Base-by-base conservation (phyloP, 2,797 vertebrate species). In the Arremon brunneinucha region DNA sequence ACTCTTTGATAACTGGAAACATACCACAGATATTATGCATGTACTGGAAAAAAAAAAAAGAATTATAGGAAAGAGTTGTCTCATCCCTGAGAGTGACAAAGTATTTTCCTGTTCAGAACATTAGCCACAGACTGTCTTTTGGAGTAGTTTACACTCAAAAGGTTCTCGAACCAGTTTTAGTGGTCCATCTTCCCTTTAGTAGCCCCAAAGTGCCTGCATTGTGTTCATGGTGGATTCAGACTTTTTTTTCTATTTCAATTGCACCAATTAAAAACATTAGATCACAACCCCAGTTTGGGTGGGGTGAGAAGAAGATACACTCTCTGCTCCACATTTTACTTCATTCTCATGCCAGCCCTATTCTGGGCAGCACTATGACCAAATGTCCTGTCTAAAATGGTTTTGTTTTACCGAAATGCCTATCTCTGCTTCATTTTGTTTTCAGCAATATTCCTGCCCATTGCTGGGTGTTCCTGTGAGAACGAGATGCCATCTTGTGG, bases 401-500 rank as follows among this genome's bases (percentile, higher is more conserved):
- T 30, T 93, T 90, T 37, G 27, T 11, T 63, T 93, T 92, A 27
- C n/a, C 50, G 56, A 82, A 75, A 68, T 35, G 35, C 67, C 28
- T 23, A 44, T 62, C 12, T 5, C 59, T 1, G 12, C 63, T 78
- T 92, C 28, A 15, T 89, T 87, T 71, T 83, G 41, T 74, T 80
- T 46, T 67, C 57, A 50, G 70, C 83, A 79, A 37, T 41, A 46
- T 28, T 79, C 21, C 41, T 86, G 30, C 30, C 34, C 16, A 1
- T 60, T 67, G 19, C 24, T 19, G 47, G 53, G 32, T 6, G 34
- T 34, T 95, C 59, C 68, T 52, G 89, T 89, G 93, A 95, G 95
- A 93, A 67, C 3, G 9, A 97, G 80, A 90, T 96, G 96, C 95
- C 96, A 97, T 95, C 96, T 97, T 74, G 95, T 95, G 96, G 95